These are phyloP conservation scores for Plagiodera versicolora DNA, from an alignment of 2,888 invertebrate species.

Conservation along the genomic window DNA sequence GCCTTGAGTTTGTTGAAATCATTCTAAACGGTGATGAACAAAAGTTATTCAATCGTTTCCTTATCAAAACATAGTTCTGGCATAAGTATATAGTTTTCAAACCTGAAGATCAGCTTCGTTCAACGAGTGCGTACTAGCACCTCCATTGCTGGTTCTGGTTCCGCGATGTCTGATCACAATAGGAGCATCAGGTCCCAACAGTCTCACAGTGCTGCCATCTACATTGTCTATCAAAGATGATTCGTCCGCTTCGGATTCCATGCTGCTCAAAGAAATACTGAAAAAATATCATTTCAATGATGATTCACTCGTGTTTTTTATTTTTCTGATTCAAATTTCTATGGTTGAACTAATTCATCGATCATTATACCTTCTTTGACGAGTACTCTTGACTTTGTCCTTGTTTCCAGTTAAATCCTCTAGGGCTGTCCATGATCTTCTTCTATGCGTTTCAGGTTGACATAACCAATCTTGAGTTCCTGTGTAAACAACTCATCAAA, in stretches of 20 bases:
- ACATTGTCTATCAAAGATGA: constrained; percentile 57
- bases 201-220: constrained; percentile 61
- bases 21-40: constrained; percentile 57
- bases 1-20: constrained; percentile 73
- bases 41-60: neutral
- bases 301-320: too few species aligned
- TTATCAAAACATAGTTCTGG: too few species aligned
- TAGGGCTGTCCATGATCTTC: constrained; percentile 87
- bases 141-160: constrained; percentile 60
- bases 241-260: constrained; percentile 86
- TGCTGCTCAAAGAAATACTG: constrained; percentile 74
- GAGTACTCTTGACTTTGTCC: constrained; percentile 56
- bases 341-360: too few species aligned
- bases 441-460: constrained; percentile 58
- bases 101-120: constrained; percentile 88
- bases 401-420: constrained; percentile 67
- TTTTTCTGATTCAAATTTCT: too few species aligned
- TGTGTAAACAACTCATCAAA: constrained; percentile 19
- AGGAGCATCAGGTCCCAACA: constrained; percentile 57
- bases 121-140: constrained; percentile 74
- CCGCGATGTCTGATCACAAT: constrained; percentile 48
- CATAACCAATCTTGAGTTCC: constrained; percentile 54
- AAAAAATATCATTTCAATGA: constrained; percentile 28
- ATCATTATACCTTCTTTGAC: constrained; percentile 59
- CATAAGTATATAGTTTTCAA: constrained; percentile 35